Base-by-base conservation (phyloP, 2,797 vertebrate genomes). In the Sphenodon punctatus region DNA sequence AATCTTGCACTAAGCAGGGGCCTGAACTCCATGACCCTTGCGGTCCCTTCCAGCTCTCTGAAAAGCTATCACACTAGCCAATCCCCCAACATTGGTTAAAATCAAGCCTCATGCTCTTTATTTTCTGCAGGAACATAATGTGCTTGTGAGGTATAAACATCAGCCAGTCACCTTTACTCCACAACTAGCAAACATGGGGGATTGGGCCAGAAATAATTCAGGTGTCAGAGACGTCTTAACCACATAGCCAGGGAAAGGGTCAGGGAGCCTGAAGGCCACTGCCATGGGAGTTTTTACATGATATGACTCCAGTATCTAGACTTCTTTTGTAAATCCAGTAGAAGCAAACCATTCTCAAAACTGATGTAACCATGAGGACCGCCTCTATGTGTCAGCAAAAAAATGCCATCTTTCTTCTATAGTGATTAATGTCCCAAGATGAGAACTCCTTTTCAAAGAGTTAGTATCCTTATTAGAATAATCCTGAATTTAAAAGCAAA, bases 401-500 rank as follows among this genome's bases (percentile, higher is more conserved):
- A 64, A 88, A 75, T 22, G 60, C 75, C 43, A 25, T 7, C 43
- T 63, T 76, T 71, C 41, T 77, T 85, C 79, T 38, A 74, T 1
- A 11, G 27, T 80, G 8, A 17, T 61, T 67, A 51, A n/a, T 88
- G n/a, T 82, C 48, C 49, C 75, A 82, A 79, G 32, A 65, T n/a
- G 63, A 13, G 1, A 69, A 77, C 58, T 76, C 39, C 32, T 78
- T 80, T 91, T 71, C 39, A 81, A 60, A 79, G 4, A 46, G 49
- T 48, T 56, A 16, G 78, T 85, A 80, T 85, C 70, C 75, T 51
- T 69, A 78, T 55, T 78, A 41, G 38, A 63, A 71, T n/a, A 69
- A 45, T 60, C 80, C 42, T 89, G 65, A 89, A 82, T 70, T 60
- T 72, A 78, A 79, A 76, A 67, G 82, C 20, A 67, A 61, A 77